Evolutionary conservation across 92 coral and sea anemone species (phyloP), one percentile per base, ranked within the genome.

Genomic region (Phenganax stokvisi): DNA sequence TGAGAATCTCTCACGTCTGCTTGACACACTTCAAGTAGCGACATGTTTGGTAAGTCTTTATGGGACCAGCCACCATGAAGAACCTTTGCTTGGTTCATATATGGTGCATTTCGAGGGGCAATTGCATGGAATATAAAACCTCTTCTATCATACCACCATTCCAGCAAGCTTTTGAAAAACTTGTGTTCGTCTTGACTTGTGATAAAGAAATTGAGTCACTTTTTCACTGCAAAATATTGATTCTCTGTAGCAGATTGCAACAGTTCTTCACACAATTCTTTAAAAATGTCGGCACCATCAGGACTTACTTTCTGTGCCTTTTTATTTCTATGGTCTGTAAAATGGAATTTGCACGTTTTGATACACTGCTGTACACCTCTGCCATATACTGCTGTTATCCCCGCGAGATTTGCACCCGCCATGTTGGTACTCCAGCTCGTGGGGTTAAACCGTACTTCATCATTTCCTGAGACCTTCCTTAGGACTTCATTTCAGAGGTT

Each of bases 41-140:
- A 55, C 75, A 83, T 7, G 15, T 83, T 83, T 9, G 80, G 10
- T 3, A 11, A 66, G 65, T 85, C 85, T 78, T 83, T 70, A 51
- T 89, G 89, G 9, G 87, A 67, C 89, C 92, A 89, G 13, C 89
- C 86, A n/a, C 81, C 92, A 72, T 89, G 92, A n/a, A 89, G n/a
- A 6, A 84, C 86, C 56, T 89, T 87, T 1, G 91, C 91, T 59
- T 89, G 91, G 72, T 89, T 89, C 91, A 89, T 89, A 53, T 53
- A 79, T 9, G 92, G 89, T 28, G 73, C 89, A 47, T 73, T 47
- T 16, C 53, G 12, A 15, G 84, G 89, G 1, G 87, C 83, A 76
- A 86, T 86, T 29, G 88, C 85, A 10, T 63, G 62, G 51, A 84
- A 76, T 8, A 84, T 76, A 56, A 84, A 84, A 1, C 83, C 87